Base-by-base conservation (phyloP, 2,888 invertebrate genomes). In the Tillus elongatus region DNA sequence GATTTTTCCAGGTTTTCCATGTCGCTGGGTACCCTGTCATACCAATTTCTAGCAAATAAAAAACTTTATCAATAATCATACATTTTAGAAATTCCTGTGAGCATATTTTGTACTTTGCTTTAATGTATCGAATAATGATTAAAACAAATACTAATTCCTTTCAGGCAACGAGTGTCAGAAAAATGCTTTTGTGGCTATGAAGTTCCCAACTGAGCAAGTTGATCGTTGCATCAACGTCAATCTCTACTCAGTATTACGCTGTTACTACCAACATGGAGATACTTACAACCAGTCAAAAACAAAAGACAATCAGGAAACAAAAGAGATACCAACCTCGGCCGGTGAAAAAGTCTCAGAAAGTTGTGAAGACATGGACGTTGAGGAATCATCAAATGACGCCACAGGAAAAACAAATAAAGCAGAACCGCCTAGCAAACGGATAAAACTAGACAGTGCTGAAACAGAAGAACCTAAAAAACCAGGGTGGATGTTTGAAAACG, bases 151-250 rank as follows among this genome's bases (percentile, higher is more conserved):
- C 24, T 8, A 19, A 19, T 19, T 19, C n/a, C n/a, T 8, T 19
- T 19, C n/a, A 19, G 87, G 86, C 0, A 86, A 83, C 57, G 77
- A 82, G 57, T 79, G 84, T 27, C 86, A 86, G 55, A 80, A 79
- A 53, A 82, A 80, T 51, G 82, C 85, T 0, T 59, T 91, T 2
- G 63, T 83, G 30, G 85, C 85, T 0, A 79, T 92, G 74, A 85
- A 90, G 58, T 85, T 87, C 58, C 70, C 77, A 1, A 61, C 73
- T 31, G 79, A 85, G 52, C 82, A 85, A 53, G 56, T 72, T 4
- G 71, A 77, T 4, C 73, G 83, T 40, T 78, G 89, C 50, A 68
- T 82, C 27, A 79, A 79, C 11, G 82, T 84, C 0, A 87, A 86
- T 67, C 69, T 87, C 28, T 82, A 84, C 57, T 83, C 83, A 24